Percentiles rank a stretch among this genome's conserved stretches.
phyloP scores from a whole-genome alignment of 2,888 invertebrate genomes.

The Plebejus melissa region DNA sequence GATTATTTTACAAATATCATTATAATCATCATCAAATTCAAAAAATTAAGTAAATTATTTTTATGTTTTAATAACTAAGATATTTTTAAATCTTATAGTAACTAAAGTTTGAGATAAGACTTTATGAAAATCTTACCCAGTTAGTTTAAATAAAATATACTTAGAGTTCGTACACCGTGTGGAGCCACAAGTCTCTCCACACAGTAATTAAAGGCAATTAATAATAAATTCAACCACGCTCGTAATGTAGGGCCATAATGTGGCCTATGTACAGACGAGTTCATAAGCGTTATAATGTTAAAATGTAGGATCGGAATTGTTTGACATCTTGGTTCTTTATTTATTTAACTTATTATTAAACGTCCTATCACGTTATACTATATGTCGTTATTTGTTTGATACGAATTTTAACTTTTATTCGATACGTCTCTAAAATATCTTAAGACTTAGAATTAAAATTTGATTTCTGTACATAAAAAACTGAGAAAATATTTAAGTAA shows the following conservation, averaged over 20 bases:
- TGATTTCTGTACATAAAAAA: neutral
- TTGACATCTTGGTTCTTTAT: neutral
- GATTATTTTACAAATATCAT: too few relatives aligned
- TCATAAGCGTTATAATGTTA: neutral
- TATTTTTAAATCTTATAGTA: neutral
- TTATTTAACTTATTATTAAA: neutral
- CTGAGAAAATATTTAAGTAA: neutral
- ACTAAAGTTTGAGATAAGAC: neutral
- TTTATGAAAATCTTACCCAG: neutral
- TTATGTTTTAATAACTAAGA: too few relatives aligned
- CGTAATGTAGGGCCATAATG: constrained; percentile 20
- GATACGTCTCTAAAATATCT: neutral
- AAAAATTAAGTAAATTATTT: too few relatives aligned
- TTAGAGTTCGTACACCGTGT: neutral
- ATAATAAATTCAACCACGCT: constrained; percentile 27
- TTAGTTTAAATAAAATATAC: neutral
- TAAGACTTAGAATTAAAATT: neutral
- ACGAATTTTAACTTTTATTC: too few relatives aligned
- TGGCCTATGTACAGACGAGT: neutral
- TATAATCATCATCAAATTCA: too few relatives aligned
- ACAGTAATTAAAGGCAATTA: constrained; percentile 19
- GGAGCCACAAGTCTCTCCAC: constrained; percentile 18
- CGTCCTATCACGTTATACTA: too few relatives aligned
- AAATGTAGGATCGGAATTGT: too few relatives aligned
- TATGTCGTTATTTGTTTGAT: too few relatives aligned